These are phyloP conservation scores for Choreutis nemorana DNA, from an alignment of 2,888 invertebrate genomes.

Conservation along the genomic window DNA sequence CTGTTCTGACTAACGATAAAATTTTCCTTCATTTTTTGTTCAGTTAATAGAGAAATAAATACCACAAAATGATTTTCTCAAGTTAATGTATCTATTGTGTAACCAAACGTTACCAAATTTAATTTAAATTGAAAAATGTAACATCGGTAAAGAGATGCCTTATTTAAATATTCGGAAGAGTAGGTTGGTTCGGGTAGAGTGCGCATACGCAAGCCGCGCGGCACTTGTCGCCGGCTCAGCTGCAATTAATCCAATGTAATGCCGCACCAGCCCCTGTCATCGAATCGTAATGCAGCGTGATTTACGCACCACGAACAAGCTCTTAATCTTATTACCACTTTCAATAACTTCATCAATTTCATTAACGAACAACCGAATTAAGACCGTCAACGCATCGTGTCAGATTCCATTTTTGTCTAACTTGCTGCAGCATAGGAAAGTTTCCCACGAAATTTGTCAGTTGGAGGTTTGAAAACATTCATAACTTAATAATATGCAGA, in stretches of 20 bases:
- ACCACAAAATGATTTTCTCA: too few relatives aligned
- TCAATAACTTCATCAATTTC: slow-evolving; percentile 66
- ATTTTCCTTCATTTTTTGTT: too few relatives aligned
- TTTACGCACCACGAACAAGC: slow-evolving; percentile 53
- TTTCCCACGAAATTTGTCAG: slow-evolving; percentile 57
- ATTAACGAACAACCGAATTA: slow-evolving; percentile 45
- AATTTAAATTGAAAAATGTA: too few relatives aligned
- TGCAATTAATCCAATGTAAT: slow-evolving; percentile 61
- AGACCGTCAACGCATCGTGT: slow-evolving; percentile 30
- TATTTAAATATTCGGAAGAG: too few relatives aligned
- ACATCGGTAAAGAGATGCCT: too few relatives aligned
- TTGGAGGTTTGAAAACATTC: too few relatives aligned
- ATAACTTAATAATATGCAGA: too few relatives aligned
- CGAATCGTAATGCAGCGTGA: slow-evolving; percentile 61
- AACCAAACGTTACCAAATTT: too few relatives aligned
- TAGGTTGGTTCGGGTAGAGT: slow-evolving; percentile 16
- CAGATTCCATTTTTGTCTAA: slow-evolving; percentile 30
- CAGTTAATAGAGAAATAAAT: too few relatives aligned
- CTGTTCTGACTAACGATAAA: too few relatives aligned
- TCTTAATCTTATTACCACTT: slow-evolving; percentile 66
- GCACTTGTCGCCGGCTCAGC: slow-evolving; percentile 40
- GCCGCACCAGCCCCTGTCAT: slow-evolving; percentile 57
- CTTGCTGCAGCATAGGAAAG: slow-evolving; percentile 33
- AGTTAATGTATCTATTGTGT: too few relatives aligned
- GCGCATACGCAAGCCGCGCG: slow-evolving; percentile 29